phyloP scores from a whole-genome alignment of 2,888 invertebrate genomes.

The Trissoscelio sp. region DNA sequence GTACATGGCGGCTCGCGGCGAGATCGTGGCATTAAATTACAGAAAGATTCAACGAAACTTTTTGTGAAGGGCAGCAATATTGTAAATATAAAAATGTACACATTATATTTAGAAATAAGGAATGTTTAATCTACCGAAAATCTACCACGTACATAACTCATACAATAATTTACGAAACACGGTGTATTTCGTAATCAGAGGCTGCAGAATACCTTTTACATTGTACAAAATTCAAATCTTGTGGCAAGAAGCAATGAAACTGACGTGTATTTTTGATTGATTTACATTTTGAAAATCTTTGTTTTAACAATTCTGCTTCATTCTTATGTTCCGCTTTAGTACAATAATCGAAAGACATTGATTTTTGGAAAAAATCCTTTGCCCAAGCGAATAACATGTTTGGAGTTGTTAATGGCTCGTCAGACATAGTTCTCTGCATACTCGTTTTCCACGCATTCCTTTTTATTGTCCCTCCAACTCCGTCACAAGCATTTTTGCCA shows the following conservation, averaged over 20 bases:
- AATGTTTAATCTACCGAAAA: too few species aligned
- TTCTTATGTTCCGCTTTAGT: slow-evolving; percentile 18
- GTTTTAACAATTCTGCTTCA: background rate
- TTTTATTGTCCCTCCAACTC: slow-evolving; percentile 29
- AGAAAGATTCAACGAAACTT: too few species aligned
- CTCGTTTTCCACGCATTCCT: slow-evolving; percentile 26
- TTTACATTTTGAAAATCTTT: slow-evolving; percentile 7
- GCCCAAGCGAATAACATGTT: slow-evolving; percentile 3
- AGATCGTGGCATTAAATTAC: too few species aligned
- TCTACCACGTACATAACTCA: too few species aligned
- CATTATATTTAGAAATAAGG: too few species aligned
- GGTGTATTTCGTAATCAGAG: background rate
- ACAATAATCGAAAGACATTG: slow-evolving; percentile 1
- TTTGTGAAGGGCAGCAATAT: too few species aligned
- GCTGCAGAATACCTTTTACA: slow-evolving; percentile 9
- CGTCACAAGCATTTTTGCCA: slow-evolving; percentile 2
- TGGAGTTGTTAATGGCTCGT: background rate
- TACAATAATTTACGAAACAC: background rate
- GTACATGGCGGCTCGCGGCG: too few species aligned
- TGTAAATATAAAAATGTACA: too few species aligned
- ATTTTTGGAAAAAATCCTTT: slow-evolving; percentile 15
- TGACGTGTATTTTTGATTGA: slow-evolving; percentile 18
- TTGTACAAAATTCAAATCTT: background rate
- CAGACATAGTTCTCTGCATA: slow-evolving; percentile 5
- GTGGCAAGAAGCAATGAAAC: slow-evolving; percentile 17